phyloP scores from a whole-genome alignment of 1,140 invertebrate species.

The Odontomachus brunneus region DNA sequence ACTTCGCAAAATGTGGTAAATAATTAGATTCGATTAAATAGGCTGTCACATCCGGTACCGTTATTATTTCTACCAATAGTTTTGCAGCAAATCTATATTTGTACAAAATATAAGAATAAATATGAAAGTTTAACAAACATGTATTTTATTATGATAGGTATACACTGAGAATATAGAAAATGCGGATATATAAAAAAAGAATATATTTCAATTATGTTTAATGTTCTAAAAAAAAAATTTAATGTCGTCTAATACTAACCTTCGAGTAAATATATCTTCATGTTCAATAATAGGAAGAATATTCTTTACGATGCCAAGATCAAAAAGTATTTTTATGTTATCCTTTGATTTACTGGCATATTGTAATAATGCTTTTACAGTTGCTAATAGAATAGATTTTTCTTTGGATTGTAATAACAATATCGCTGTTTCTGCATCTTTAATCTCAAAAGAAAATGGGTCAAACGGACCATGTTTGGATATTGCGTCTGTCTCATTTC shows the following conservation, averaged over 20 bases:
- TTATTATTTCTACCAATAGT: conserved; percentile 78
- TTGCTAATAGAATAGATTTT: conserved; percentile 73
- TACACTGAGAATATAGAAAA: no score
- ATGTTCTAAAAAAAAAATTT: background rate
- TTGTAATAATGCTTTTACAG: conserved; percentile 75
- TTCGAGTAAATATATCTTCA: conserved; percentile 78
- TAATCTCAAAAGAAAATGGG: conserved; percentile 70
- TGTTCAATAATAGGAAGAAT: conserved; percentile 76
- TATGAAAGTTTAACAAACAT: background rate
- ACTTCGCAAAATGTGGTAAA: conserved; percentile 69
- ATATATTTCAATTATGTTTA: background rate
- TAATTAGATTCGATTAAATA: conserved; percentile 71
- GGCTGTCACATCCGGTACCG: conserved; percentile 71
- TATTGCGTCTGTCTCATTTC: conserved; percentile 60
- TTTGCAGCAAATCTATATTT: conserved; percentile 78
- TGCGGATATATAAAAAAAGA: background rate
- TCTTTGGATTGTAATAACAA: conserved; percentile 78
- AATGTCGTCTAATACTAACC: conserved; percentile 68
- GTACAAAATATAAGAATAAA: conserved; percentile 28
- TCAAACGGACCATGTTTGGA: conserved; percentile 68
- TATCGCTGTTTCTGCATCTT: conserved; percentile 77
- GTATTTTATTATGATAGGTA: no score
- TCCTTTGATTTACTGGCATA: conserved; percentile 73
- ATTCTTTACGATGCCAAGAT: conserved; percentile 74
- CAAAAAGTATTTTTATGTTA: conserved; percentile 76